phyloP scores from a whole-genome alignment of 2,797 vertebrate genomes.

The Falco peregrinus region DNA sequence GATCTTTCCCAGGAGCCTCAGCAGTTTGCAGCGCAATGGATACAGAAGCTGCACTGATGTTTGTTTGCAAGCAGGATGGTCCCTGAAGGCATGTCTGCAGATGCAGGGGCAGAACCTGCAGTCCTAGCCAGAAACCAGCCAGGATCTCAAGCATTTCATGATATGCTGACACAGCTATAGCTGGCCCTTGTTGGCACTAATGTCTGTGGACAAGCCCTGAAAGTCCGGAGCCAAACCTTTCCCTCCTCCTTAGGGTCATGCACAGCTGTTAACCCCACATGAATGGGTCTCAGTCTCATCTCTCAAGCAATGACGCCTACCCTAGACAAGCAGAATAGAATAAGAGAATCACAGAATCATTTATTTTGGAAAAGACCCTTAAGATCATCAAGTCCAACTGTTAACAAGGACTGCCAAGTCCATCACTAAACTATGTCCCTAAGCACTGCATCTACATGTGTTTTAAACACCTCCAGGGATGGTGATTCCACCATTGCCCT shows the following conservation, averaged over 20 bases:
- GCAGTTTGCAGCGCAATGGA: background rate
- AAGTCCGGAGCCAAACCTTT: background rate
- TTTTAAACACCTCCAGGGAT: too few relatives aligned
- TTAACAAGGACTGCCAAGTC: too few relatives aligned
- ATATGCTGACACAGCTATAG: background rate
- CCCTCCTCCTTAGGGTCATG: background rate
- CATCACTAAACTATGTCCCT: too few relatives aligned
- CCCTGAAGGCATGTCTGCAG: background rate
- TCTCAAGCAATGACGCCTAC: background rate
- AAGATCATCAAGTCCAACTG: too few relatives aligned
- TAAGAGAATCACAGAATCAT: too few relatives aligned
- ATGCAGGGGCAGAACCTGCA: background rate
- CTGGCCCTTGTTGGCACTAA: background rate
- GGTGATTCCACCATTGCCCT: too few relatives aligned
- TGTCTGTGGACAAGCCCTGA: background rate
- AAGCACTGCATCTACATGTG: too few relatives aligned
- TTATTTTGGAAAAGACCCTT: too few relatives aligned
- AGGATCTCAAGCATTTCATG: background rate
- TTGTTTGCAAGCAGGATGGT: background rate
- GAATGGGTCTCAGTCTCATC: background rate
- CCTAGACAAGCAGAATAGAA: background rate
- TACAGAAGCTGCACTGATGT: background rate
- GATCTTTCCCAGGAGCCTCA: background rate
- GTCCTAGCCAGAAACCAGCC: fast-evolving
- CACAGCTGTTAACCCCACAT: fast-evolving